Evolutionary conservation across 2,888 invertebrate species (phyloP).

Genomic region (Erebia ligea): DNA sequence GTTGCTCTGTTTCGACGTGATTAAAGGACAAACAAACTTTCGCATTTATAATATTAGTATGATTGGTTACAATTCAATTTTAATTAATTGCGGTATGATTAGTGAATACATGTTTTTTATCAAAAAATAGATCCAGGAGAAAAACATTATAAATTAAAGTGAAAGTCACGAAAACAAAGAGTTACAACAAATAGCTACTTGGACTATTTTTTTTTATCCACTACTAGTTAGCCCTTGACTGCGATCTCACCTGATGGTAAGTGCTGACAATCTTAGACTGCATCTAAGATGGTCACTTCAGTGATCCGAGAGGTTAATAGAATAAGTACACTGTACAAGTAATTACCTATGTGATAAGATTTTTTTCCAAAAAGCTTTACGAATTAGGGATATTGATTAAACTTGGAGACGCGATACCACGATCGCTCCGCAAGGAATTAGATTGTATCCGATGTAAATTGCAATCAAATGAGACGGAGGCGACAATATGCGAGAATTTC

Average conservation of each 20-base stretch:
- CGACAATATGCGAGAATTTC: conserved; percentile 31
- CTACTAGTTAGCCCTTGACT: too few relatives aligned
- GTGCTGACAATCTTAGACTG: too few relatives aligned
- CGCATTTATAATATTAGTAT: too few relatives aligned
- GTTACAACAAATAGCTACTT: too few relatives aligned
- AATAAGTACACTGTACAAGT: too few relatives aligned
- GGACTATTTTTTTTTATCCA: too few relatives aligned
- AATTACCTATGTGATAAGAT: background rate
- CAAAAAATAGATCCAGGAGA: too few relatives aligned
- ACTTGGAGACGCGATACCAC: conserved; percentile 1
- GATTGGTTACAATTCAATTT: conserved; percentile 30
- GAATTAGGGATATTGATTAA: conserved; percentile 9
- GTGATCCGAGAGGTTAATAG: too few relatives aligned
- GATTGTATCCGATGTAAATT: conserved; percentile 29
- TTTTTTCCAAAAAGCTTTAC: background rate
- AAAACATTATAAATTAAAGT: background rate
- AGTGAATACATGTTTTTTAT: background rate
- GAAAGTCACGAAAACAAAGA: background rate
- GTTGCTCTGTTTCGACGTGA: too few relatives aligned
- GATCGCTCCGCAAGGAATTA: conserved; percentile 28
- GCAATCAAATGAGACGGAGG: conserved; percentile 34
- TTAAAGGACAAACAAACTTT: too few relatives aligned
- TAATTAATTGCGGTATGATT: conserved; percentile 9
- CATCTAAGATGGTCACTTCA: too few relatives aligned
- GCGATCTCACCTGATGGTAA: too few relatives aligned